These are phyloP conservation scores for Aphidius ervi DNA, from an alignment of 1,140 invertebrate genomes.

Conservation along the genomic window DNA sequence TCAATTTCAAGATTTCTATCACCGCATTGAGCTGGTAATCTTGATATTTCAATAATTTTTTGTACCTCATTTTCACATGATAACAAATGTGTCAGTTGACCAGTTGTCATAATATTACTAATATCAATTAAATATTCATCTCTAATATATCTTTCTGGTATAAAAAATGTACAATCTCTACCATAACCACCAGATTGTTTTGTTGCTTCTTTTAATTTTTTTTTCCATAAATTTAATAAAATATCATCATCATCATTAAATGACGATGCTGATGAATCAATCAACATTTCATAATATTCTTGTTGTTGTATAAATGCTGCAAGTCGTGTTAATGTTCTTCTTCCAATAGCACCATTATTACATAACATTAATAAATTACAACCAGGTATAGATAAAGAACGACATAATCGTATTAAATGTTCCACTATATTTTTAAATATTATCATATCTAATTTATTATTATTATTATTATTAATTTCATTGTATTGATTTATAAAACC, in stretches of 20 bases:
- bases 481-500: constrained; percentile 63
- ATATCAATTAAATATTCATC: constrained; percentile 62
- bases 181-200: constrained; percentile 55
- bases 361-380: constrained; percentile 57
- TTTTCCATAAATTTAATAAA: constrained; percentile 55
- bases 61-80: constrained; percentile 57
- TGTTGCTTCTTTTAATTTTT: constrained; percentile 60
- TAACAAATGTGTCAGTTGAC: constrained; percentile 63
- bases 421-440: constrained; percentile 62
- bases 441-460: constrained; percentile 62
- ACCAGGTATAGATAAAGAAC: constrained; percentile 58
- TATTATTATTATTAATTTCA: constrained; percentile 44
- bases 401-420: constrained; percentile 61
- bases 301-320: constrained; percentile 60
- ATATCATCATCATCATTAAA: constrained; percentile 32
- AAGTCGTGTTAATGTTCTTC: constrained; percentile 58
- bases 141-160: constrained; percentile 57
- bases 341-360: constrained; percentile 55
- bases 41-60: constrained; percentile 55
- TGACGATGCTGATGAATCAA: constrained; percentile 48
- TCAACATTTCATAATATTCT: constrained; percentile 58
- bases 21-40: constrained; percentile 50
- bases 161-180: constrained; percentile 58
- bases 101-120: constrained; percentile 60
- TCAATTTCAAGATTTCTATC: constrained; percentile 56